These are phyloP conservation scores for Steinernema carpocapsae DNA, from an alignment of 2,888 invertebrate species.

Conservation along the genomic window DNA sequence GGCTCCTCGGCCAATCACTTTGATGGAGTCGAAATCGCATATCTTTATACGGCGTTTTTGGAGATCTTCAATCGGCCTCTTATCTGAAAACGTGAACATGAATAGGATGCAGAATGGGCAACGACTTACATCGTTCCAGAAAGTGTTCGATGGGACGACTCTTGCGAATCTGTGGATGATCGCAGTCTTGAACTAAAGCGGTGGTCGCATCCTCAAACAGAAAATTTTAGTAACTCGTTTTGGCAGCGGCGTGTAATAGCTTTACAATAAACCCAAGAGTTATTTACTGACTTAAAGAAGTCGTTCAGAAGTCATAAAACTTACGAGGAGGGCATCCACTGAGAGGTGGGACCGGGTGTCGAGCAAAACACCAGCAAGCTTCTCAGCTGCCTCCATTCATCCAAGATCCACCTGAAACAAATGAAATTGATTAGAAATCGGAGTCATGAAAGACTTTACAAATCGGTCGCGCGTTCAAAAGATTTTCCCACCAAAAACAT, in stretches of 20 bases:
- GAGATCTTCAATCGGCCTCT: constrained; percentile 82
- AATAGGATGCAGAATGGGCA: constrained; percentile 33
- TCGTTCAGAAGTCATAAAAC: constrained; percentile 27
- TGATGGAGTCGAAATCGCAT: constrained; percentile 92
- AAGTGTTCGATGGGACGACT: constrained; percentile 97
- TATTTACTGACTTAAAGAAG: not conserved
- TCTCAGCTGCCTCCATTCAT: constrained; percentile 41
- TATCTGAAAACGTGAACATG: constrained; percentile 76
- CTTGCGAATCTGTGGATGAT: constrained; percentile 90
- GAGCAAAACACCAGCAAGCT: constrained; percentile 57
- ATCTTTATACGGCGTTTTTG: constrained; percentile 90
- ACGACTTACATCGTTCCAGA: constrained; percentile 72
- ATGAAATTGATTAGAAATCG: no score
- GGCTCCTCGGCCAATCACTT: constrained; percentile 92
- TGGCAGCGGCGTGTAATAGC: no score
- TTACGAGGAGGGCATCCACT: constrained; percentile 63
- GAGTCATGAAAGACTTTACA: no score
- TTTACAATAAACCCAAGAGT: no score
- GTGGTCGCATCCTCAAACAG: constrained; percentile 85
- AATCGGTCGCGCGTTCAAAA: not conserved
- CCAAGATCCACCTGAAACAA: constrained; percentile 20
- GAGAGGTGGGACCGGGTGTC: constrained; percentile 62
- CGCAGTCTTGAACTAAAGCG: constrained; percentile 92
- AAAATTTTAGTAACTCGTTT: no score
- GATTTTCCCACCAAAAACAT: constrained; percentile 29